Base-by-base conservation (phyloP, 1,140 invertebrate species). In the Drosophila busckii region DNA sequence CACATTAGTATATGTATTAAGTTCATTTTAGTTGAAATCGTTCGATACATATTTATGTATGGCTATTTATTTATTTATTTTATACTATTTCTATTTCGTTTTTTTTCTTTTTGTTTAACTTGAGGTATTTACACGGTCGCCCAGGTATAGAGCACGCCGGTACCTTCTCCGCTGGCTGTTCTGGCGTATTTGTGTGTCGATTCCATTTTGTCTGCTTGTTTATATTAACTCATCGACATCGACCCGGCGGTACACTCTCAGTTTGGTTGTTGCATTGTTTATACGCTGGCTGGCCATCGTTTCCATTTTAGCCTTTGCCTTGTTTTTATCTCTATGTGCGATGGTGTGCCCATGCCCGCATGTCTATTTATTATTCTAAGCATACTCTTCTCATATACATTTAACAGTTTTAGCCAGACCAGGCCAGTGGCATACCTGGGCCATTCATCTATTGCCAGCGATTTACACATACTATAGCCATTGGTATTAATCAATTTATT, bases 331-430 rank as follows among this genome's bases (percentile, higher is more conserved):
- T 54, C 42, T 32, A 32, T n/a, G n/a, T n/a, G n/a, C n/a, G n/a
- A n/a, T n/a, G n/a, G n/a, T n/a, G 26, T 42, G 25, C 44, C 46
- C 20, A 34, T 26, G 44, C 38, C 20, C 4, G 34, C 15, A 23
- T n/a, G 62, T 67, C 25, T 71, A 78, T 78, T 78, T 78, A 80
- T 78, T 80, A 78, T 78, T 78, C 73, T 60, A 80, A 71, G 67
- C 71, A 80, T 78, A 78, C 61, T 70, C n/a, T n/a, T n/a, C n/a
- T n/a, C n/a, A n/a, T n/a, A 78, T 70, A 50, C 61, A 76, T 76
- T 69, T 70, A 70, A 23, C 54, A 41, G n/a, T n/a, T 58, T 41
- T 40, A 58, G 29, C 45, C 46, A 50, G 34, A n/a, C n/a, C n/a
- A n/a, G n/a, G n/a, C n/a, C n/a, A n/a, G n/a, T n/a, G n/a, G n/a